Conservation (phyloP, 2,888 invertebrate genomes). For the Thymelicus sylvestris region DNA sequence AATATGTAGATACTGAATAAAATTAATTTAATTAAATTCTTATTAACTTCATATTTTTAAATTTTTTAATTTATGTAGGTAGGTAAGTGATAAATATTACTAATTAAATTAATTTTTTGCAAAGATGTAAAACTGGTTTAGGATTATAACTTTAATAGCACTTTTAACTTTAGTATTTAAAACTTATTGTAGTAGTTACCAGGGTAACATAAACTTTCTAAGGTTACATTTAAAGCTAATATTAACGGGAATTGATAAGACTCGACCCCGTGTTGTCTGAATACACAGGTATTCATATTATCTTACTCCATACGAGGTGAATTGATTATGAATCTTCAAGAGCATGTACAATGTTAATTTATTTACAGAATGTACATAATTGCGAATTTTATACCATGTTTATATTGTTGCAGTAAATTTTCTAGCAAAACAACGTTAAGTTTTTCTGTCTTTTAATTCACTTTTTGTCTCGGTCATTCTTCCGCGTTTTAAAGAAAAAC, state of each 20-base stretch:
- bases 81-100: no score
- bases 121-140: no score
- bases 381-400: constrained; percentile 8
- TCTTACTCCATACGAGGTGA: constrained; percentile 38
- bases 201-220: constrained; percentile 58
- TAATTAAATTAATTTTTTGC: no score
- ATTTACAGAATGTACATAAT: background rate
- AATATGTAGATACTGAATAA: no score
- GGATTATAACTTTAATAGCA: no score
- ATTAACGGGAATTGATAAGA: constrained; percentile 64
- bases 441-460: background rate
- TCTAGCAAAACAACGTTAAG: constrained; percentile 6
- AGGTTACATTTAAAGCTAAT: constrained; percentile 62
- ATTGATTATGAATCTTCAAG: constrained; percentile 38
- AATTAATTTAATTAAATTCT: no score
- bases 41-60: no score
- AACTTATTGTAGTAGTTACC: constrained; percentile 13
- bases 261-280: constrained; percentile 70
- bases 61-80: no score
- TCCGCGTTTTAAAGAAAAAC: constrained; percentile 18
- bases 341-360: background rate
- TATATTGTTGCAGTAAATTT: constrained; percentile 7
- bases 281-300: constrained; percentile 18
- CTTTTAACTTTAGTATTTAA: no score
- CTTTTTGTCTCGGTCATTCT: constrained; percentile 7